Evolutionary conservation across 1,140 invertebrate species (phyloP), one percentile per base, ranked within the genome.

Genomic region (Pseudomyrmex concolor): DNA sequence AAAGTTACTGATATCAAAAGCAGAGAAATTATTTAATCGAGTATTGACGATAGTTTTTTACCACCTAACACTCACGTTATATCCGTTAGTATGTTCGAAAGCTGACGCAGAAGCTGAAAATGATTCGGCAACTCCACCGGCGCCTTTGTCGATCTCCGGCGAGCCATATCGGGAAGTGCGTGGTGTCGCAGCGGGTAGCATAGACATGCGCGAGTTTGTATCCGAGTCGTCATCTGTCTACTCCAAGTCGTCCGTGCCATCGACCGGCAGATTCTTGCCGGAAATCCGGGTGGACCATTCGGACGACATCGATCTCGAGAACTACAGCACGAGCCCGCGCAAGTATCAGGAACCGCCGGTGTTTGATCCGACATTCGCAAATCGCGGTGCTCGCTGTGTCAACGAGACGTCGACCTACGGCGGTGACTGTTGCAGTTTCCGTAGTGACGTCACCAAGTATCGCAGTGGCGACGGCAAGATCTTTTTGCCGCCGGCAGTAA

Each of bases 281-380:
- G 92, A 94, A 67, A 93, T 93, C 59, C 91, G 92, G 7, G 84
- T 93, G 9, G 92, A 93, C 48, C 89, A 88, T 19, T 86, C 90
- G 25, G 93, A 94, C 71, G 91, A 94, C 48, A 92, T 94, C 59
- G 91, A 93, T 76, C 89, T 94, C 0, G 93, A 94, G 50, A 93
- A 91, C 50, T 93, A 93, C 72, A 91, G 84, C 45, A 93, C 93
- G n/a, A 93, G 93, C 68, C 92, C 93, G 9, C 87, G 93, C 25
- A 93, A 94, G 68, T 93, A 93, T 66, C 93, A 93, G 45, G 93
- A 94, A 17, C 43, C 88, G 0, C 17, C 63, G n/a, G 43, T 70
- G 7, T 78, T 78, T 1, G 76, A 78, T 8, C 43, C 76, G 19
- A n/a, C 84, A 2, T 90, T 89, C 10, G 54, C 87, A 0, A 19